These are phyloP conservation scores for Cheilosia soror DNA, from an alignment of 2,888 invertebrate genomes.

Conservation along the genomic window DNA sequence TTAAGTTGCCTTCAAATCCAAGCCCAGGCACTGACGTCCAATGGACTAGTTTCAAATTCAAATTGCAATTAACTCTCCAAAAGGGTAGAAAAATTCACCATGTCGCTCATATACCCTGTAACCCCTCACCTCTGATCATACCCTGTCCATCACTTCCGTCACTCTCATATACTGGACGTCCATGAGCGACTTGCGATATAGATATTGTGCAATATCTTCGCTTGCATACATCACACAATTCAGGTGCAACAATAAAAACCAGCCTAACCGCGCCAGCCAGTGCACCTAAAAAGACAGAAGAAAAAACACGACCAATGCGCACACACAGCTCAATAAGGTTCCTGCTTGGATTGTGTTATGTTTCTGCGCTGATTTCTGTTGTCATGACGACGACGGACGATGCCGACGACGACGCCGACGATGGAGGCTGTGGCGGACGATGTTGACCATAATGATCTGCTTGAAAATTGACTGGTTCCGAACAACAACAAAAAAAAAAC, in stretches of 20 bases:
- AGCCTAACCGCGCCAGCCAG: slow-evolving; percentile 31
- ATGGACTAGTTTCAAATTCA: slow-evolving; percentile 6
- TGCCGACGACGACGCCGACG: slow-evolving; percentile 4
- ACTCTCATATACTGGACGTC: slow-evolving; percentile 31
- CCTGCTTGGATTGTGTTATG: slow-evolving; percentile 25
- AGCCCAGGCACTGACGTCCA: neutral
- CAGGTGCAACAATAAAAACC: slow-evolving; percentile 55
- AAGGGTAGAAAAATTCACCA: slow-evolving; percentile 14
- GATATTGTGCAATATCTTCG: slow-evolving; percentile 61
- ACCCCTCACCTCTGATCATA: neutral
- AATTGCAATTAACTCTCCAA: slow-evolving; percentile 9
- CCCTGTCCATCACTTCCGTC: slow-evolving; percentile 35
- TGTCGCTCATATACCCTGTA: neutral
- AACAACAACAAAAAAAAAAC: neutral
- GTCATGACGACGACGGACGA: slow-evolving; percentile 18
- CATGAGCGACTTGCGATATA: slow-evolving; percentile 38
- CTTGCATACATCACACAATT: slow-evolving; percentile 55
- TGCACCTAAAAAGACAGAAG: slow-evolving; percentile 25
- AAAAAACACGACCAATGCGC: slow-evolving; percentile 18
- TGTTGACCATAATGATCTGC: slow-evolving; percentile 20
- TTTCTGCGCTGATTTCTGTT: slow-evolving; percentile 2
- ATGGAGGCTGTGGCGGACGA: neutral
- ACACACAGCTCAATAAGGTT: slow-evolving; percentile 41
- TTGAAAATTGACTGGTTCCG: slow-evolving; percentile 36
- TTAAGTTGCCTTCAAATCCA: neutral